These are phyloP conservation scores for Hartigia nigra DNA, from an alignment of 2,888 invertebrate genomes.

Conservation along the genomic window DNA sequence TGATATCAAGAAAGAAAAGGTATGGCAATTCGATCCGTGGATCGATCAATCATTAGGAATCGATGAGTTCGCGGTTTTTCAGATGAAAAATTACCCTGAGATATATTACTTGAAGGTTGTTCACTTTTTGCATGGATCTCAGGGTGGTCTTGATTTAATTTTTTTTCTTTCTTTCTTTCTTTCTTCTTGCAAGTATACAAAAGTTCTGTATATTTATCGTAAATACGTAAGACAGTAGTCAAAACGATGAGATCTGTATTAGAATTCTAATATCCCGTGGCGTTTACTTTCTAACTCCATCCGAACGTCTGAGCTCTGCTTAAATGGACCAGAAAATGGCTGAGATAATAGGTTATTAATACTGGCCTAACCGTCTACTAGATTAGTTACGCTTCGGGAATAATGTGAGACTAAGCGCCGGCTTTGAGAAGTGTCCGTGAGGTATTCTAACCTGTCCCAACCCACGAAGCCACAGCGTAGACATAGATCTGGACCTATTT, in stretches of 20 bases:
- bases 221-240: not conserved
- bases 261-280: not conserved
- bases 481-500: conserved; percentile 1
- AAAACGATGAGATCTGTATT: not conserved
- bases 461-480: conserved; percentile 23
- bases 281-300: not conserved
- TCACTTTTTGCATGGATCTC: not conserved
- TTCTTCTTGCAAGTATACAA: not conserved
- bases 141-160: not conserved
- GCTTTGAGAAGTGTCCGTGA: conserved; percentile 14
- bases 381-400: conserved; percentile 40
- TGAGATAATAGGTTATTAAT: conserved; percentile 38
- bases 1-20: not conserved
- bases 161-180: not conserved
- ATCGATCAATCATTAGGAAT: not conserved
- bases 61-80: not conserved
- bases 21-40: not conserved
- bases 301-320: not conserved
- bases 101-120: not conserved
- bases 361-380: conserved; percentile 34
- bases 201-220: not conserved
- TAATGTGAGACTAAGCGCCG: conserved; percentile 30
- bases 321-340: conserved; percentile 35
- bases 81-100: not conserved
- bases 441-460: conserved; percentile 25